Conservation (phyloP, 2,888 invertebrate species). For the Coecobrya sp. region DNA sequence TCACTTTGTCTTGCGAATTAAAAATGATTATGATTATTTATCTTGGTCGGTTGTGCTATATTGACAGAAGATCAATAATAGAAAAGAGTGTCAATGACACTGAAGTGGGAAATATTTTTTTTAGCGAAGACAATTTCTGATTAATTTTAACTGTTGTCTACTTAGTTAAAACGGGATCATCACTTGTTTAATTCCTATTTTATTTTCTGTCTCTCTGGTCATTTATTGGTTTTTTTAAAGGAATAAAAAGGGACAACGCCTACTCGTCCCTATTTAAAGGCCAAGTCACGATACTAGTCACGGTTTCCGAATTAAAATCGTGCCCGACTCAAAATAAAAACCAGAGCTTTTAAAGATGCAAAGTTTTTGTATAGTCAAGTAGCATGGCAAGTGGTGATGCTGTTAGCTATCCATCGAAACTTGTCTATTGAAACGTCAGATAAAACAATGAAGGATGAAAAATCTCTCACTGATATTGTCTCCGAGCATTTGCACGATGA, state of each 20-base stretch:
- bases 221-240: constrained; percentile 48
- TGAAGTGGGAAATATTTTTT: neutral
- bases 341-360: constrained; percentile 1
- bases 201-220: neutral
- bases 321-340: constrained; percentile 65
- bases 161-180: constrained; percentile 24
- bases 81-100: constrained; percentile 53
- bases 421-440: constrained; percentile 59
- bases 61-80: neutral
- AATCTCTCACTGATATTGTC: constrained; percentile 45
- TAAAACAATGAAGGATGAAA: constrained; percentile 11
- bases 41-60: constrained; percentile 1
- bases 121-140: too few species aligned
- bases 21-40: neutral
- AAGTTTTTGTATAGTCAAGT: neutral
- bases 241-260: constrained; percentile 46
- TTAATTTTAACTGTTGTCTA: neutral
- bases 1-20: neutral
- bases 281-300: constrained; percentile 85
- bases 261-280: constrained; percentile 84
- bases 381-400: neutral
- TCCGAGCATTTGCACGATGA: constrained; percentile 51
- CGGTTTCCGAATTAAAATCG: constrained; percentile 85
- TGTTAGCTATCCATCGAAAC: neutral
- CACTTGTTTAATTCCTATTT: neutral